phyloP scores from a whole-genome alignment of 2,113 vertebrate genomes.

The Vulpes vulpes region DNA sequence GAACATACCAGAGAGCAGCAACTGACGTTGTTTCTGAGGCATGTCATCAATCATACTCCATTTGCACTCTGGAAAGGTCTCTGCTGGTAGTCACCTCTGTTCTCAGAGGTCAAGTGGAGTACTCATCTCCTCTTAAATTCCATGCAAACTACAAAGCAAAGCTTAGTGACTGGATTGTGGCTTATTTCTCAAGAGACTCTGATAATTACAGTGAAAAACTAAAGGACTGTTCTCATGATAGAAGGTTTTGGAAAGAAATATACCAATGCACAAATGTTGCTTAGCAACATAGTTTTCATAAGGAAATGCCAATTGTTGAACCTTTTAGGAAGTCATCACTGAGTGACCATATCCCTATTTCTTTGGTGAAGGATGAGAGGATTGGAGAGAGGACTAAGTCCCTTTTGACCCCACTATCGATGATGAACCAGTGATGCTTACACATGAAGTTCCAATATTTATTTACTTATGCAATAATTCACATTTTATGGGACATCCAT shows the following conservation, averaged over 20 bases:
- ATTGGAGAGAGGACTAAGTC: background rate
- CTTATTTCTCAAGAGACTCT: conserved; percentile 65
- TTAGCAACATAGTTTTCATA: conserved; percentile 39
- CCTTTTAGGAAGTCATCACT: background rate
- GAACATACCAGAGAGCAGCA: background rate
- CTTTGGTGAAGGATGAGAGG: background rate
- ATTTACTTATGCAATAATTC: background rate
- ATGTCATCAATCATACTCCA: background rate
- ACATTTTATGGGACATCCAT: background rate
- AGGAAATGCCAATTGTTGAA: background rate
- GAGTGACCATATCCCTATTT: too few species aligned
- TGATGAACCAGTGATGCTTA: background rate
- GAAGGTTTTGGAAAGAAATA: conserved; percentile 38
- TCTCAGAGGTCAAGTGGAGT: conserved; percentile 24
- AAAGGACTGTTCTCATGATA: background rate
- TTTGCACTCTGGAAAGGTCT: background rate
- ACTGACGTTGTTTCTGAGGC: background rate
- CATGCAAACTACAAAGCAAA: conserved; percentile 48
- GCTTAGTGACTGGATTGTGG: conserved; percentile 30
- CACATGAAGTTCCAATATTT: background rate
- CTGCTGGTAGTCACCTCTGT: background rate
- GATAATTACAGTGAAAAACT: conserved; percentile 53
- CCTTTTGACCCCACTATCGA: background rate
- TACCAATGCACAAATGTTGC: conserved; percentile 11
- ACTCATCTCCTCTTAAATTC: conserved; percentile 58